phyloP scores from a whole-genome alignment of 2,797 vertebrate genomes.

The Staurois parvus region DNA sequence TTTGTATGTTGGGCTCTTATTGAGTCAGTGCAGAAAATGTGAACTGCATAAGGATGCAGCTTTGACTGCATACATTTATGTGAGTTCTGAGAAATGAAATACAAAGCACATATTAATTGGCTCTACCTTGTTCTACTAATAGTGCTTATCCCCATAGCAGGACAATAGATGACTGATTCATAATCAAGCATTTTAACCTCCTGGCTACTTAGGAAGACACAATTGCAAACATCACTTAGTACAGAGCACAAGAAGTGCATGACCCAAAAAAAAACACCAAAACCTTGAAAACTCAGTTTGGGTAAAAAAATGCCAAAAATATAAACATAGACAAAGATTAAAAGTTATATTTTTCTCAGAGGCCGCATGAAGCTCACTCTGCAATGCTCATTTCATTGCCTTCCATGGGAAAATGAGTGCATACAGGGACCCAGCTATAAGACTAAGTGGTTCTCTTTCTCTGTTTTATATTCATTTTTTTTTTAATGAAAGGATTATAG shows the following conservation, averaged over 20 bases:
- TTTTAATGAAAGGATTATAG: too few species aligned
- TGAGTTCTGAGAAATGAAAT: background rate
- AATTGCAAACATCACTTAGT: background rate
- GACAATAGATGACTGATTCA: conserved; percentile 4
- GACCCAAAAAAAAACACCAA: background rate
- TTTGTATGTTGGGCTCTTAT: background rate
- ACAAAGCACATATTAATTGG: background rate
- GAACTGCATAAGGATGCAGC: background rate
- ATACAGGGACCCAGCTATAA: too few species aligned
- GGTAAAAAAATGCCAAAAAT: background rate
- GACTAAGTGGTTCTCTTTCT: too few species aligned
- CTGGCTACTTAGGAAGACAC: conserved; percentile 3
- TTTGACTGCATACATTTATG: background rate
- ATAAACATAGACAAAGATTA: too few species aligned
- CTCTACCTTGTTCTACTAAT: background rate
- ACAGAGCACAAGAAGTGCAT: background rate
- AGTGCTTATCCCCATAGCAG: background rate
- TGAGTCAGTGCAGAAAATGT: background rate
- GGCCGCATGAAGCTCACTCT: too few species aligned
- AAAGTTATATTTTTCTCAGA: too few species aligned
- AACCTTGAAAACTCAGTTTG: background rate
- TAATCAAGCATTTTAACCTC: background rate
- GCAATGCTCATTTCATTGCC: too few species aligned
- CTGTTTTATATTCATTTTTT: too few species aligned
- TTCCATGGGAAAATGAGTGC: too few species aligned